These are phyloP conservation scores for Oligia fasciuncula DNA, from an alignment of 2,888 invertebrate genomes.

Conservation along the genomic window DNA sequence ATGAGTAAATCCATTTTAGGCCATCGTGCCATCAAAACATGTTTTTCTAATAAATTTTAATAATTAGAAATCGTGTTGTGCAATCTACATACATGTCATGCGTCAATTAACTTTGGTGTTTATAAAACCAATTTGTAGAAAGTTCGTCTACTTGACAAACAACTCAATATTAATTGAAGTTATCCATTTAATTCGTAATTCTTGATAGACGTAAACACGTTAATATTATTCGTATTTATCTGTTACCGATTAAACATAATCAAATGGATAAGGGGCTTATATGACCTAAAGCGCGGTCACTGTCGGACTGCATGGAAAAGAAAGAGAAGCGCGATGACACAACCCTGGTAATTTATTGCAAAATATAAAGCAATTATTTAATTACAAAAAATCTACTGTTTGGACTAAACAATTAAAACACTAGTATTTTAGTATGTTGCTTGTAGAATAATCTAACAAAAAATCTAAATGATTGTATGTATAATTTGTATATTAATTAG, in stretches of 20 bases:
- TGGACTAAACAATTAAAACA: too few relatives aligned
- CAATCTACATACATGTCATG: slow-evolving; percentile 75
- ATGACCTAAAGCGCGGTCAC: too few relatives aligned
- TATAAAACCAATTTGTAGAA: slow-evolving; percentile 75
- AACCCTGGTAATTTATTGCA: too few relatives aligned
- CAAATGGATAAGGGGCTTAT: too few relatives aligned
- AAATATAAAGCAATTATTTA: too few relatives aligned
- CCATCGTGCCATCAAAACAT: slow-evolving; percentile 54
- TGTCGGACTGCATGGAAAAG: too few relatives aligned
- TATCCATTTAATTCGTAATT: slow-evolving; percentile 66
- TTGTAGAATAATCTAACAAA: too few relatives aligned
- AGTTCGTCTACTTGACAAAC: slow-evolving; percentile 75
- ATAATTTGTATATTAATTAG: too few relatives aligned
- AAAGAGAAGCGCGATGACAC: too few relatives aligned
- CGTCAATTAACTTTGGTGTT: slow-evolving; percentile 71
- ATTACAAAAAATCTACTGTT: too few relatives aligned
- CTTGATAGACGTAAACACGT: slow-evolving; percentile 49
- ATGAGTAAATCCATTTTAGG: slow-evolving; percentile 25
- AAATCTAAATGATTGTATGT: too few relatives aligned
- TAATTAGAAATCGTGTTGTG: slow-evolving; percentile 77
- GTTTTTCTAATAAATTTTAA: slow-evolving; percentile 62
- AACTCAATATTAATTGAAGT: slow-evolving; percentile 65
- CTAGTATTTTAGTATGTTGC: too few relatives aligned
- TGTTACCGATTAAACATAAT: background rate
- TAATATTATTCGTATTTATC: slow-evolving; percentile 4